Conservation (phyloP, 2,113 vertebrate species). For the Tragelaphus scriptus region DNA sequence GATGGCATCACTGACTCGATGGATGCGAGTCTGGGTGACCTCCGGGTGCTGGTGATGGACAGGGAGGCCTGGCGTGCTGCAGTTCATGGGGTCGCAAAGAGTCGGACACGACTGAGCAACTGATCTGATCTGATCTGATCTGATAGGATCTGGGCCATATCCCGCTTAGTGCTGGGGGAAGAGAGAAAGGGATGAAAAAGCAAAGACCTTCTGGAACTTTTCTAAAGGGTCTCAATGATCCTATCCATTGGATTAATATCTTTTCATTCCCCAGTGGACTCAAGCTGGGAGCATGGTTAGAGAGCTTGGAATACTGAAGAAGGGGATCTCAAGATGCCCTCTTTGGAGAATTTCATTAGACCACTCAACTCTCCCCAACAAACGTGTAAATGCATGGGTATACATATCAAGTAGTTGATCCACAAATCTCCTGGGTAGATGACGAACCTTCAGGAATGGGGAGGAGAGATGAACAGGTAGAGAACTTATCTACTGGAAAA, state of each 20-base stretch:
- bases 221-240: not conserved
- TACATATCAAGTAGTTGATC: not conserved
- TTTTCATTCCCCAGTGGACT: not conserved
- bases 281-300: not conserved
- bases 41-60: too few relatives aligned
- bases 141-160: not conserved
- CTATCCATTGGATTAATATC: not conserved
- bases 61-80: too few relatives aligned
- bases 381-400: accelerated
- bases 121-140: too few relatives aligned
- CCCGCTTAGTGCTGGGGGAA: not conserved
- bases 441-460: not conserved
- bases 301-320: not conserved
- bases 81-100: too few relatives aligned
- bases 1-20: too few relatives aligned
- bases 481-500: not conserved
- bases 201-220: not conserved
- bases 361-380: not conserved
- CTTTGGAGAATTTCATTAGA: not conserved
- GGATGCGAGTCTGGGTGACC: too few relatives aligned
- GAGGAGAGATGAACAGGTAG: not conserved
- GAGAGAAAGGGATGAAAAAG: not conserved
- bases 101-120: too few relatives aligned
- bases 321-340: not conserved
- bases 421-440: not conserved